phyloP scores from a whole-genome alignment of 2,113 vertebrate genomes.

The Ondatra zibethicus region DNA sequence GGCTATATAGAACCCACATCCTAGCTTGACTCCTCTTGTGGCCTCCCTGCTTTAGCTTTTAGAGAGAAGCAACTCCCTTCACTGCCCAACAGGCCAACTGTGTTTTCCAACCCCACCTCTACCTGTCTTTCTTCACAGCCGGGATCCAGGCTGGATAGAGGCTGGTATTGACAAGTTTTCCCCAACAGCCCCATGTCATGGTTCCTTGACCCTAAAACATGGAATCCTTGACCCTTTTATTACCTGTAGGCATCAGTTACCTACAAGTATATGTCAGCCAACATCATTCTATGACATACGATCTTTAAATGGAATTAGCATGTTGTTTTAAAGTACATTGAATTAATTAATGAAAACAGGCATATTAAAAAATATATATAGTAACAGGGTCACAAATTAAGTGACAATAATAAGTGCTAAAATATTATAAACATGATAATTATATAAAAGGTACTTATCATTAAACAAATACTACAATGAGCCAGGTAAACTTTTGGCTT shows the following conservation, averaged over 20 bases:
- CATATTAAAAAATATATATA: neutral
- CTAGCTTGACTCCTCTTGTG: neutral
- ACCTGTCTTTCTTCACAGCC: neutral
- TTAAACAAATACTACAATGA: neutral
- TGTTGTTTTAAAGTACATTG: neutral
- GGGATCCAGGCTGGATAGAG: neutral
- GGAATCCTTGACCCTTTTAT: neutral
- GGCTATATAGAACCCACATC: too few species aligned
- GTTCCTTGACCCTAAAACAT: neutral
- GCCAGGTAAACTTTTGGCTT: neutral
- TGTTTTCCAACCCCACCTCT: neutral
- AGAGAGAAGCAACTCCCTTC: neutral
- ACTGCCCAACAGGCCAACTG: neutral
- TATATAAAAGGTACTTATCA: neutral
- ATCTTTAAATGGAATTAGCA: neutral
- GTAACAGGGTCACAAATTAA: constrained; percentile 10
- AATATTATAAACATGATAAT: neutral
- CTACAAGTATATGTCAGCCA: too few species aligned
- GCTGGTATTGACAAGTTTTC: neutral
- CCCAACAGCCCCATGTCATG: neutral
- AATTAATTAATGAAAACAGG: constrained; percentile 4
- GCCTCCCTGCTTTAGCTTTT: neutral
- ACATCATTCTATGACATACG: neutral
- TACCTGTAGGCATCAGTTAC: neutral
- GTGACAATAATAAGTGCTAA: neutral